phyloP scores from a whole-genome alignment of 2,888 invertebrate genomes.

The Zaprionus bogoriensis region DNA sequence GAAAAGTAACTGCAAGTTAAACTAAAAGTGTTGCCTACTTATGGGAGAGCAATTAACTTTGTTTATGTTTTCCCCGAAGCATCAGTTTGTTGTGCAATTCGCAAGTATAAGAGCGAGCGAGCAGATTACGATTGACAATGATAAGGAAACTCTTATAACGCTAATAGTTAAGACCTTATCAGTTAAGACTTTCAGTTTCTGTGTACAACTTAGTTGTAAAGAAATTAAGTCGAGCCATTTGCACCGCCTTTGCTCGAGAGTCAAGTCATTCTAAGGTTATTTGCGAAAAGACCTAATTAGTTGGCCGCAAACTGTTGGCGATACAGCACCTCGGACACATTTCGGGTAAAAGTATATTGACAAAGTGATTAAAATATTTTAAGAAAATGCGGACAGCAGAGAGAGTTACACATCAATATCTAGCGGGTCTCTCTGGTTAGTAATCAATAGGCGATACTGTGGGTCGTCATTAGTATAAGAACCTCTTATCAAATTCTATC shows the following conservation, averaged over 20 bases:
- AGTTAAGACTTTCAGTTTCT: constrained; percentile 2
- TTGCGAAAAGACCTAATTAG: neutral
- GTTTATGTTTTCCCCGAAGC: neutral
- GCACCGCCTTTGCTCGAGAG: neutral
- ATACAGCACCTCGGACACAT: neutral
- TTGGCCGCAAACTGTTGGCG: neutral
- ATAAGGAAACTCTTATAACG: neutral
- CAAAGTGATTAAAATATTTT: neutral
- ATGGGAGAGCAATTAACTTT: neutral
- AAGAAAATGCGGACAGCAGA: neutral
- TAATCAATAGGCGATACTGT: neutral
- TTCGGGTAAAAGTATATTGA: neutral
- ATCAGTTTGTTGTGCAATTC: neutral
- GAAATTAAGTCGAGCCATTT: neutral
- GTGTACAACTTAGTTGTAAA: neutral
- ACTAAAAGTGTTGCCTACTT: neutral
- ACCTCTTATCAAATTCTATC: neutral
- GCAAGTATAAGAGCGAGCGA: neutral
- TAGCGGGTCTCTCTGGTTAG: constrained; percentile 22
- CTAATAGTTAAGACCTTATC: constrained; percentile 1
- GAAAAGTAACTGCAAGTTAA: neutral
- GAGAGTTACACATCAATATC: constrained; percentile 1
- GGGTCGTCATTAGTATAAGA: neutral
- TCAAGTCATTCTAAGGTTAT: neutral
- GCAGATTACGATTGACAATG: no score